Evolutionary conservation across 2,888 invertebrate species (phyloP).

Genomic region (Pyrrhosoma nymphula): DNA sequence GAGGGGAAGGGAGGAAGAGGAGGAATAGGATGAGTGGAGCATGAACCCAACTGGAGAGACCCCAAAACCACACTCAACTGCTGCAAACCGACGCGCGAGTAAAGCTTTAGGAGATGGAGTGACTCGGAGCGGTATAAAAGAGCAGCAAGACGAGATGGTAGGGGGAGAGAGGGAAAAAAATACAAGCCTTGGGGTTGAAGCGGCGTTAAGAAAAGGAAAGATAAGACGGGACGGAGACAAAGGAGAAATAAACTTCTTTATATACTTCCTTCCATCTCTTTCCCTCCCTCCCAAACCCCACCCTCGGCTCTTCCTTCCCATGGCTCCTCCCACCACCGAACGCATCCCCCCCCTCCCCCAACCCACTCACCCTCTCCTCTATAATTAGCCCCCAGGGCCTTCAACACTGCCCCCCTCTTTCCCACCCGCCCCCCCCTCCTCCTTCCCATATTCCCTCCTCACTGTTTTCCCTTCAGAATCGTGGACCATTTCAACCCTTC

Average conservation of each 20-base stretch:
- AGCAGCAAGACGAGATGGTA: too few species aligned
- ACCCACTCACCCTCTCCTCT: not conserved
- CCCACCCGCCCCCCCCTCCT: not conserved
- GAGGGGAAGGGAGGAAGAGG: not conserved
- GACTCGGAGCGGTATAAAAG: not conserved
- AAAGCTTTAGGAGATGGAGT: not conserved
- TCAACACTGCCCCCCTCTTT: not conserved
- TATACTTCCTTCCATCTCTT: slow-evolving; percentile 17
- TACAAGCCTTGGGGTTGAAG: not conserved
- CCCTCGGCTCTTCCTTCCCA: not conserved
- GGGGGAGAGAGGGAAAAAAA: not conserved
- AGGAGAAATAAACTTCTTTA: slow-evolving; percentile 45
- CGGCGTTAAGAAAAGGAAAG: not conserved
- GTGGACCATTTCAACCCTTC: not conserved
- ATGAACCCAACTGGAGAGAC: slow-evolving; percentile 1
- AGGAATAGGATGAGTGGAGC: not conserved
- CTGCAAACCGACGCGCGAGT: slow-evolving; percentile 43
- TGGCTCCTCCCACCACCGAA: not conserved
- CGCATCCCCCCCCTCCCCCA: not conserved
- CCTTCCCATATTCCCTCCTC: slow-evolving; percentile 24
- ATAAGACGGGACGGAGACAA: not conserved
- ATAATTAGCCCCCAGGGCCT: slow-evolving; percentile 65
- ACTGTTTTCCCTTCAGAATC: not conserved
- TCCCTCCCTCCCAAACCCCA: not conserved
- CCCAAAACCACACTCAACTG: slow-evolving; percentile 53